phyloP scores from a whole-genome alignment of 2,888 invertebrate species.

The Norana najaformis region DNA sequence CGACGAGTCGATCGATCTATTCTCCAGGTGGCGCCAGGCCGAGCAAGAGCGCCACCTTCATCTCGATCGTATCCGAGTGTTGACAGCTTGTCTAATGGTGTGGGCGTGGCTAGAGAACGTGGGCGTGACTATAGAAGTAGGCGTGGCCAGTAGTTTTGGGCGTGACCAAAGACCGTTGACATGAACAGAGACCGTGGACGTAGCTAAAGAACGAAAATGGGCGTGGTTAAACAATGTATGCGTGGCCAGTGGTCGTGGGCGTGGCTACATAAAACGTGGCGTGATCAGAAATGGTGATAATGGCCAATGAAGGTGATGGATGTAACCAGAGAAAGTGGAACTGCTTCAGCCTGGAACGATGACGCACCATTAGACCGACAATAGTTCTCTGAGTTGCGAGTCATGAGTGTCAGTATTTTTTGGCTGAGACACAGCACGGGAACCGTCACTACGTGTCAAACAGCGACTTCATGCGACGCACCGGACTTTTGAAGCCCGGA shows the following conservation, averaged over 20 bases:
- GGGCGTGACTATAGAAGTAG: neutral
- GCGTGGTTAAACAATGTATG: neutral
- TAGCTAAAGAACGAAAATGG: neutral
- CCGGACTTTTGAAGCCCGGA: neutral
- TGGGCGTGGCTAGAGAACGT: neutral
- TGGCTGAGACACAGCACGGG: neutral
- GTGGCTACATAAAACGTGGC: no score
- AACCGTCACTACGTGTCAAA: no score
- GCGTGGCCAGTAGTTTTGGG: neutral
- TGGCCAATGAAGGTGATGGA: neutral
- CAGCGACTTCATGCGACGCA: no score
- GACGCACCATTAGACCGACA: no score
- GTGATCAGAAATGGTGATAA: no score
- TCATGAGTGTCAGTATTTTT: neutral
- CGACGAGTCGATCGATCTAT: neutral
- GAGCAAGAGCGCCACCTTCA: constrained; percentile 18
- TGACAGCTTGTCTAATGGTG: neutral
- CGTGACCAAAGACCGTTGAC: no score
- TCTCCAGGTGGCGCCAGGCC: neutral
- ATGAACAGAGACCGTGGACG: no score
- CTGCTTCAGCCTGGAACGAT: neutral
- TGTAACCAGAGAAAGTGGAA: no score
- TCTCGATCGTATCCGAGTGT: constrained; percentile 21
- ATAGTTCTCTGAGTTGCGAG: neutral
- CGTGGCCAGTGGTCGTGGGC: neutral